Base-by-base conservation (phyloP, 2,888 invertebrate genomes). In the Thera britannica region DNA sequence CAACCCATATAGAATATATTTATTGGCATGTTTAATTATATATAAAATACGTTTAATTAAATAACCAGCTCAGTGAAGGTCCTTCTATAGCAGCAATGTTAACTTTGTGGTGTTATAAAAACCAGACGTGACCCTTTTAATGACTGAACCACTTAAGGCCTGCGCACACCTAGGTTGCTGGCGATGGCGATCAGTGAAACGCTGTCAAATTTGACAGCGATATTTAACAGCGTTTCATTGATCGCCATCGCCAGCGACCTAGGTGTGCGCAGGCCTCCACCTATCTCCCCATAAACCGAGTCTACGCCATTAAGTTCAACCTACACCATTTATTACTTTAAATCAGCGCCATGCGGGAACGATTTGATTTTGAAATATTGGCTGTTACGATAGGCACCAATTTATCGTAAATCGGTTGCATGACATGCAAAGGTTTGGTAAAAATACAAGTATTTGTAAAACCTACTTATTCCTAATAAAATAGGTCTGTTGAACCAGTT, bases 361-460 rank as follows among this genome's bases (percentile, higher is more conserved):
- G 77, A 85, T 86, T 84, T 81, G 86, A 85, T 86, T 86, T 85
- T 85, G 85, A 86, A 86, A 85, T 87, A 87, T 85, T 78, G 84
- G 79, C 79, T 78, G 79, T 76, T 79, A 79, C 78, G 78, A 71
- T 49, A 34, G 52, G 48, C 68, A 73, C 79, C 82, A 80, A 82
- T 84, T 83, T 76, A 58, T 5, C 61, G 58, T 56, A 63, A 70
- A 71, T 67, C 67, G 68, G 35, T 70, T 71, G 65, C 63, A 71
- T 61, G 70, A 69, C 74, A 74, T 70, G 71, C 70, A 68, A 6
- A 49, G 48, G 48, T n/a, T 49, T 49, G 44, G 2, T 9, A 46
- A 46, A 46, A 23, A 23, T 23, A 23, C 23, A 23, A 23, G 23
- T 23, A 23, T 23, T 23, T 23, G 23, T 23, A 23, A 23, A 23